A percentile compares a stretch with the other conserved stretches of the same genome.
phyloP scores from a whole-genome alignment of 2,113 vertebrate genomes.

The Gorsachius goisagi region DNA sequence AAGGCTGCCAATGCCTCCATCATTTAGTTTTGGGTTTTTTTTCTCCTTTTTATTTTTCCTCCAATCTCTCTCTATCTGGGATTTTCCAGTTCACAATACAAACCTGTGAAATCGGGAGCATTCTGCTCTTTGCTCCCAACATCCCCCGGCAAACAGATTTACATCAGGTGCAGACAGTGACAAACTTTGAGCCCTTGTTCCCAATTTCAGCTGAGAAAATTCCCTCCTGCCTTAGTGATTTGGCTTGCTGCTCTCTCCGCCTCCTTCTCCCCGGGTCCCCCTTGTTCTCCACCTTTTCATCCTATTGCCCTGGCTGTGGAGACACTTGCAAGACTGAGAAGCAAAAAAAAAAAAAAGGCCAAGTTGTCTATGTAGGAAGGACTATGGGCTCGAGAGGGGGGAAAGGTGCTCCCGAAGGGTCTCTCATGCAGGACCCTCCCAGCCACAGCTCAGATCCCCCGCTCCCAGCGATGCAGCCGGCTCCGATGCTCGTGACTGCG shows the following conservation, averaged over 20 bases:
- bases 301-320: neutral
- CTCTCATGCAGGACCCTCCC: neutral
- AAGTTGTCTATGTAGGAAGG: neutral
- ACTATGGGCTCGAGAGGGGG: neutral
- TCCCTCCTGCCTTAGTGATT: neutral
- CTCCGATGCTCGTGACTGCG: fast-evolving
- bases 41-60: neutral
- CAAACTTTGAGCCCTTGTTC: neutral
- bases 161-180: slow-evolving; percentile 25
- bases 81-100: neutral
- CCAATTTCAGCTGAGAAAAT: neutral
- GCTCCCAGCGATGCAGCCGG: fast-evolving
- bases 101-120: neutral
- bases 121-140: neutral
- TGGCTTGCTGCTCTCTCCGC: neutral
- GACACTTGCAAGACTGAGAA: neutral
- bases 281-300: neutral
- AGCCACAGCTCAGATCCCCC: neutral
- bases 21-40: neutral
- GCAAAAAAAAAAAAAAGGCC: too few species aligned
- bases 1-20: neutral
- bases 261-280: neutral
- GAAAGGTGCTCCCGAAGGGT: neutral
- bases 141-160: neutral
- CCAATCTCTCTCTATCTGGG: neutral